Percentiles rank a stretch among this genome's conserved stretches.
These are phyloP conservation scores for Deroptyus accipitrinus DNA, from an alignment of 2,113 vertebrate genomes.

Conservation along the genomic window DNA sequence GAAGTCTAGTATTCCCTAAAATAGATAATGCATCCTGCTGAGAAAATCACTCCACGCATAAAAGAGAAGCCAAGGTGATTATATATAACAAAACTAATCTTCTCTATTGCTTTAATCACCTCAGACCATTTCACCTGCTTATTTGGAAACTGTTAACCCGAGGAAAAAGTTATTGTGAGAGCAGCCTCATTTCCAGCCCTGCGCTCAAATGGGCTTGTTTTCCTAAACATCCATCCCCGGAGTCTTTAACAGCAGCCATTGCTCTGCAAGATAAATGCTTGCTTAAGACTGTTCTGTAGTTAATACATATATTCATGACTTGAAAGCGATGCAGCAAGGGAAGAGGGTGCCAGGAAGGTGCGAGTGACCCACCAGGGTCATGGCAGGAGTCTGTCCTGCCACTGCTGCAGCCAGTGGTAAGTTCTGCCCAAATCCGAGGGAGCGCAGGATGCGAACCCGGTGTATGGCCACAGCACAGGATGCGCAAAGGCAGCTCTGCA, in stretches of 20 bases:
- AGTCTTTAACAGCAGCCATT: conserved; percentile 1
- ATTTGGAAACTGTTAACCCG: conserved; percentile 66
- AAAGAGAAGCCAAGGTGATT: conserved; percentile 76
- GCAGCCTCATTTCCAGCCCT: conserved; percentile 51
- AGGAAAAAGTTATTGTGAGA: conserved; percentile 51
- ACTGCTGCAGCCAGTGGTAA: neutral
- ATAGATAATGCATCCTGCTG: conserved; percentile 71
- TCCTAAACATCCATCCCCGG: neutral
- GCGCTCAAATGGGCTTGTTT: conserved; percentile 23
- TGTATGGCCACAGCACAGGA: too few species aligned
- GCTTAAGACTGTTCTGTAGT: conserved; percentile 15
- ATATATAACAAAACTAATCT: conserved; percentile 76
- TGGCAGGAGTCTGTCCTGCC: neutral
- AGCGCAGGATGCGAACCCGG: rapidly evolving
- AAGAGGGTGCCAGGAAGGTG: neutral
- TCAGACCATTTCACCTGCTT: conserved; percentile 74
- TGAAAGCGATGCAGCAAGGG: neutral
- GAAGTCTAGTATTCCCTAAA: conserved; percentile 68
- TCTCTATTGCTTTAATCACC: conserved; percentile 77
- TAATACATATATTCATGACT: conserved; percentile 61
- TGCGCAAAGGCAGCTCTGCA: neutral
- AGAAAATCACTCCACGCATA: conserved; percentile 75
- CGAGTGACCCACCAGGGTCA: neutral
- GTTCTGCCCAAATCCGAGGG: neutral
- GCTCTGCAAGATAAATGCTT: conserved; percentile 49